Conservation (phyloP, 1,140 invertebrate species). For the Lasaia peninsularis region DNA sequence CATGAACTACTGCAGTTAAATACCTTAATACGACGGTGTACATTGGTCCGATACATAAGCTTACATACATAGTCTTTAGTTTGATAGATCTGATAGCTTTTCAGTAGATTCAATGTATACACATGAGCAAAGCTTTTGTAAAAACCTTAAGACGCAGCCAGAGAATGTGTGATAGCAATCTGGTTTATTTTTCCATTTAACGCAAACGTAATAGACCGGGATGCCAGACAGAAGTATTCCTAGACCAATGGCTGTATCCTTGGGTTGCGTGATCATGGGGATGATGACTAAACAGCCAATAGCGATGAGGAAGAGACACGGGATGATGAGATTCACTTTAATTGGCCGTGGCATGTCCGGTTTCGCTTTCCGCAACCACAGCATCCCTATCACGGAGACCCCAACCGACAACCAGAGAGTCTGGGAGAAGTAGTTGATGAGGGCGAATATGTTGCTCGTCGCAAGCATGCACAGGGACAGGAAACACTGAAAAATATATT, state of each 20-base stretch:
- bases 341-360: constrained; percentile 90
- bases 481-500: constrained; percentile 79
- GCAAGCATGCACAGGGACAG: constrained; percentile 85
- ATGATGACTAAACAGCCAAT: constrained; percentile 90
- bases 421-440: constrained; percentile 90
- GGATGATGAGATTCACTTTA: constrained; percentile 87
- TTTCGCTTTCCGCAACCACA: constrained; percentile 84
- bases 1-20: constrained; percentile 23
- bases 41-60: constrained; percentile 31
- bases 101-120: constrained; percentile 64
- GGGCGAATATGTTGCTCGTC: constrained; percentile 82
- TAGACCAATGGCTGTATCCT: constrained; percentile 90
- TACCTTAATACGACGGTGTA: constrained; percentile 15
- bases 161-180: constrained; percentile 58
- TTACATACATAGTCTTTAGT: constrained; percentile 24
- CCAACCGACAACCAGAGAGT: constrained; percentile 88
- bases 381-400: constrained; percentile 85
- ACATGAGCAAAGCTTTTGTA: constrained; percentile 74
- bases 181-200: constrained; percentile 90
- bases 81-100: constrained; percentile 61
- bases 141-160: constrained; percentile 56
- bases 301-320: constrained; percentile 90
- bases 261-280: constrained; percentile 87
- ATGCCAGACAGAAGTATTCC: constrained; percentile 91
- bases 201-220: constrained; percentile 93